phyloP scores from a whole-genome alignment of 2,797 vertebrate genomes.

The Sciurus vulgaris region DNA sequence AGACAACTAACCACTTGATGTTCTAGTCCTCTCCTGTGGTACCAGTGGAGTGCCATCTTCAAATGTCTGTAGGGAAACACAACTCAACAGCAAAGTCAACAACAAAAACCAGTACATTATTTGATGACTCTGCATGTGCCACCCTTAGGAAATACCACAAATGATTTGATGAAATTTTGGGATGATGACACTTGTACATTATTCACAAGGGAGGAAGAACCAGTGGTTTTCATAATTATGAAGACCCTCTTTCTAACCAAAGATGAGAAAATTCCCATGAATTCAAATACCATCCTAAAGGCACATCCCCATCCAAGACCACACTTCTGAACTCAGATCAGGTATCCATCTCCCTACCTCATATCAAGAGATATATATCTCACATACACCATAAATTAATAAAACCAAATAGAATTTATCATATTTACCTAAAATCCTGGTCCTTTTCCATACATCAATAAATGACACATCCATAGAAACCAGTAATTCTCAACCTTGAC shows the following conservation, averaged over 20 bases:
- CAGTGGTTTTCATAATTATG: constrained; percentile 10
- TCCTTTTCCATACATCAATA: not conserved
- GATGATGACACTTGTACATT: not conserved
- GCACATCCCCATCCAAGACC: not conserved
- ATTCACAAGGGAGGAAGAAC: not conserved
- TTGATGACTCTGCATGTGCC: not conserved
- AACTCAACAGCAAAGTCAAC: not conserved
- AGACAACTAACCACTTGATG: not conserved
- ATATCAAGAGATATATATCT: not conserved
- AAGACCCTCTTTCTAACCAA: not conserved
- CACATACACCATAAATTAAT: not conserved
- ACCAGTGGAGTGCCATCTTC: not conserved
- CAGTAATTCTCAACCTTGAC: not conserved
- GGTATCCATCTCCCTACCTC: not conserved
- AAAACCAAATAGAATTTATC: not conserved
- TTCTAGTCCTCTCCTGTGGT: not conserved
- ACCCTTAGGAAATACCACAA: not conserved
- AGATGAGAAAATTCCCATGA: constrained; percentile 40
- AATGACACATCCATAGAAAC: not conserved
- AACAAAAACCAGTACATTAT: not conserved
- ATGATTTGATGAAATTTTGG: not conserved
- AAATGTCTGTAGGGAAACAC: not conserved
- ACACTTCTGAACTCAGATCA: not conserved
- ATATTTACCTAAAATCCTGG: not conserved
- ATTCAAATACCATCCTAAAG: constrained; percentile 23